Evolutionary conservation across 2,797 vertebrate genomes (phyloP).

Genomic region (Alcedo atthis): DNA sequence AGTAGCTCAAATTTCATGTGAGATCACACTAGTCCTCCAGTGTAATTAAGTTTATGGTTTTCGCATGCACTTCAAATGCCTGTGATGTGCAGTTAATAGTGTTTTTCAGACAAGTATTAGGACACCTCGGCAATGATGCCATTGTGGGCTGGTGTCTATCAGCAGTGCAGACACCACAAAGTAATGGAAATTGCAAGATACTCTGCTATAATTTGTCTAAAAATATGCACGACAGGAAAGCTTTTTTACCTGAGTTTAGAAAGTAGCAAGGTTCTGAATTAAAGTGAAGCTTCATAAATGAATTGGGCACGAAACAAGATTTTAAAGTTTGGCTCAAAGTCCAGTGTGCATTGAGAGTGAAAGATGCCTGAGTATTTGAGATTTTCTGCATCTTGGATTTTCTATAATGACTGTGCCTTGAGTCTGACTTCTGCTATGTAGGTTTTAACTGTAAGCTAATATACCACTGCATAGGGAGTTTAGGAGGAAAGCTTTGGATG

Average conservation of each 20-base stretch:
- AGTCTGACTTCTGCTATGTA: neutral
- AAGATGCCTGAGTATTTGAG: neutral
- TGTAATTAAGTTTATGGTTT: constrained; percentile 77
- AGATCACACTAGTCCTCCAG: constrained; percentile 68
- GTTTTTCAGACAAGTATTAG: constrained; percentile 63
- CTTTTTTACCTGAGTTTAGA: constrained; percentile 63
- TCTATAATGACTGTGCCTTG: neutral
- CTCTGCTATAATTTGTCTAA: constrained; percentile 67
- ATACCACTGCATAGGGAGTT: neutral
- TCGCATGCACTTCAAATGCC: constrained; percentile 64
- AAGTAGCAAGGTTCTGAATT: constrained; percentile 36
- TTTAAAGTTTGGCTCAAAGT: neutral
- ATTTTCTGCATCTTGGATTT: neutral
- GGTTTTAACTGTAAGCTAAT: neutral
- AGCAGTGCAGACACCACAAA: constrained; percentile 57
- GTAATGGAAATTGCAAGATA: constrained; percentile 58
- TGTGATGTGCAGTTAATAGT: constrained; percentile 64
- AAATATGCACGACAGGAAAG: constrained; percentile 57
- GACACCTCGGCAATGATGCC: constrained; percentile 30
- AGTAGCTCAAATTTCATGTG: constrained; percentile 73
- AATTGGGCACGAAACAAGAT: constrained; percentile 14
- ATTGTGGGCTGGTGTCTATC: constrained; percentile 57
- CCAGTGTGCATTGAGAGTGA: neutral
- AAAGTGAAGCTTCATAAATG: constrained; percentile 47
- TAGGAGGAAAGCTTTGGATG: neutral